Evolutionary conservation across 2,797 vertebrate genomes (phyloP), one percentile per base, ranked within the genome.

Genomic region (Eulemur albifrons): DNA sequence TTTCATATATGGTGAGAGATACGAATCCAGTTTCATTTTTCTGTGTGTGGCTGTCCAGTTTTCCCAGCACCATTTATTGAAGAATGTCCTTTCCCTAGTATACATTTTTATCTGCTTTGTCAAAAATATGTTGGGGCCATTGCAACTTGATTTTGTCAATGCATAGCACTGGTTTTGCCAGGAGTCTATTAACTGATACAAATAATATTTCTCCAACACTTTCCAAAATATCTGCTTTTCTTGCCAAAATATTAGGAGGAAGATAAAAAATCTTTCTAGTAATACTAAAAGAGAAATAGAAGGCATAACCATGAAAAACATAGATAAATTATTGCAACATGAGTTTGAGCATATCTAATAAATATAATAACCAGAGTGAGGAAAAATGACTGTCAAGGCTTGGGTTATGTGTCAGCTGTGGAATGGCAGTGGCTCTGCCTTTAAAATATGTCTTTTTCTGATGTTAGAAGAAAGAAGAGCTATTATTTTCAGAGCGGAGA

Each of bases 251-350:
- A 59, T 65, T 13, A 88, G 2, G 57, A 54, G 3, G 4, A 82
- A 89, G 6, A 35, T 12, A 76, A 82, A 43, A 35, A n/a, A 5
- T 52, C 30, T 72, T 72, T 81, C 9, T 52, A 76, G 30, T 54
- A 54, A 94, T 81, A 94, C n/a, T 69, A 82, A 92, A 93, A 77
- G 52, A 77, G 32, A 95, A 93, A 86, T 4, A 45, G 12, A 3
- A 45, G 9, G 6, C 11, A 73, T 69, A 61, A 21, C 9, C 4
- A 59, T 7, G 52, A 40, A 43, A 67, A 20, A 18, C 7, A 17
- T 0, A 18, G 20, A 10, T 61, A 12, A 73, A n/a, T 40, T 65
- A 61, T 48, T 50, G 27, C 90, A 95, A 79, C 7, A 27, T 25
- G 27, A 27, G 6, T 76, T 48, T 80, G 9, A 81, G 32, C 48